Evolutionary conservation across 2,797 vertebrate genomes (phyloP).

Genomic region (Anas bahamensis): DNA sequence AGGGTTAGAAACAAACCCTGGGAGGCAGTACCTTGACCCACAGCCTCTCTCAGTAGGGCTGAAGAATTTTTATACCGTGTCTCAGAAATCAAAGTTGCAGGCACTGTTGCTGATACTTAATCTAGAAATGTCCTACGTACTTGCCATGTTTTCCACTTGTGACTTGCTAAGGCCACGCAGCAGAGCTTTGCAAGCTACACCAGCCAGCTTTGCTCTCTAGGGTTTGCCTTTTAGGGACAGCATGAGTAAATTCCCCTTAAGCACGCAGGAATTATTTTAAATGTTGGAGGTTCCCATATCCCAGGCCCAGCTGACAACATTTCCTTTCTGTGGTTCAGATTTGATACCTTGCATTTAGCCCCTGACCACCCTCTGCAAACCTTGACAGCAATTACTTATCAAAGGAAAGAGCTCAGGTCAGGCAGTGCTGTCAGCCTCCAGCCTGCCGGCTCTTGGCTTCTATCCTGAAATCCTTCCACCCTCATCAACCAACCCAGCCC

Average conservation of each 20-base stretch:
- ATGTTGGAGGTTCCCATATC: background rate
- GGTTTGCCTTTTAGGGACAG: background rate
- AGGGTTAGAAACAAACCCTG: background rate
- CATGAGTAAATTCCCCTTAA: background rate
- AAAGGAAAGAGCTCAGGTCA: background rate
- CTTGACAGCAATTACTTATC: background rate
- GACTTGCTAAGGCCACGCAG: background rate
- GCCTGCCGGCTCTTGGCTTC: background rate
- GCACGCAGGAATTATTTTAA: background rate
- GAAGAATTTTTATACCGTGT: background rate
- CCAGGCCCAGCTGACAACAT: background rate
- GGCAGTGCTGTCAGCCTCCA: background rate
- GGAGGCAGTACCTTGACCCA: background rate
- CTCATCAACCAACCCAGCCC: background rate
- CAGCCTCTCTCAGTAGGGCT: background rate
- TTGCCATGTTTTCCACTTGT: background rate
- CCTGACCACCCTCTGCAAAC: fast-evolving
- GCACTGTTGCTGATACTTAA: background rate
- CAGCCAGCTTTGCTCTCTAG: background rate
- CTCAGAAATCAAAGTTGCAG: background rate
- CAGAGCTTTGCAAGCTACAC: background rate
- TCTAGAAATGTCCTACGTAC: background rate
- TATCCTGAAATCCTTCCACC: background rate
- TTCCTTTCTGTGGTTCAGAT: background rate
- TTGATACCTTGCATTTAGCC: background rate